Evolutionary conservation across 1,140 invertebrate species (phyloP).

Genomic region (Antheraea pernyi): DNA sequence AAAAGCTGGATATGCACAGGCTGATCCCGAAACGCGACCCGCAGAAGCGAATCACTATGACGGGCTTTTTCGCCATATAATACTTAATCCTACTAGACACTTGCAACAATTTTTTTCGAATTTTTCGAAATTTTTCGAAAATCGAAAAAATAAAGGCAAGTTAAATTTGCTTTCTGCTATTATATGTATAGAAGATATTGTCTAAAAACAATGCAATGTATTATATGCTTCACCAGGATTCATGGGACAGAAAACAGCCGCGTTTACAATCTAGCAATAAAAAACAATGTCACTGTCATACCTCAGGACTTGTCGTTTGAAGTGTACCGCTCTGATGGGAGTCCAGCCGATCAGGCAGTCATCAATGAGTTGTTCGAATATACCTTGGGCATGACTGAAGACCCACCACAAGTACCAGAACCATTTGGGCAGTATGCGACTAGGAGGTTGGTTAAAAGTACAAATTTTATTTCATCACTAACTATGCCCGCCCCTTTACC

Average conservation of each 20-base stretch:
- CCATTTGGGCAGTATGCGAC: constrained; percentile 43
- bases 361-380: constrained; percentile 36
- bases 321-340: constrained; percentile 43
- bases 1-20: no score
- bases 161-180: no score
- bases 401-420: constrained; percentile 25
- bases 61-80: no score
- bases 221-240: constrained; percentile 42
- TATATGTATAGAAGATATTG: no score
- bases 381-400: constrained; percentile 26
- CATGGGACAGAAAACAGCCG: constrained; percentile 44
- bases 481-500: no score
- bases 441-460: constrained; percentile 35
- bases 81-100: no score
- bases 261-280: constrained; percentile 40
- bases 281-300: constrained; percentile 40
- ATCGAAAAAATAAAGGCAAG: no score
- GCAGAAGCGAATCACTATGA: no score
- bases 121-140: no score
- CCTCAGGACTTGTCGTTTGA: constrained; percentile 38
- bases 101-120: no score
- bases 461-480: no score
- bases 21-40: no score
- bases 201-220: neutral
- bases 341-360: constrained; percentile 15